Base-by-base conservation (phyloP, 2,797 vertebrate species). In the Rhyacichthys aspro region DNA sequence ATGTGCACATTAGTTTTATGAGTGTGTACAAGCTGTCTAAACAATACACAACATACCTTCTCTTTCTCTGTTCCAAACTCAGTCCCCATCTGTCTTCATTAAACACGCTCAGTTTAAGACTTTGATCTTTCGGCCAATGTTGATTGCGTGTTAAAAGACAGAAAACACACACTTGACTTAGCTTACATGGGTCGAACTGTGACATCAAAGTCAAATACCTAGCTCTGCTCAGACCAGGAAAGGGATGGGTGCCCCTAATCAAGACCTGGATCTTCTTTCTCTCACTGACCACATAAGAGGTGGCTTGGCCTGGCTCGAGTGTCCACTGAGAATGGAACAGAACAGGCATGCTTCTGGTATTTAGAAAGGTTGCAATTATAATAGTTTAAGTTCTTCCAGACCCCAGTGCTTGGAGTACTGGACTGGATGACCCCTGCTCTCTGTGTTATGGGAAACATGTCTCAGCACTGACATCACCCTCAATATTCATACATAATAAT, bases 301-400 rank as follows among this genome's bases (percentile, higher is more conserved):
- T 71, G 67, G 63, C 57, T 59, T 28, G 64, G 57, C 55, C 72
- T 76, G 65, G 69, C 73, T 75, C 17, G 7, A 72, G 62, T 41
- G 75, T 84, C 77, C 78, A 39, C 75, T 32, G 59, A 34, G 52
- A 78, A 50, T 33, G n/a, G 66, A 69, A 71, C 44, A 8, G 52
- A 67, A 64, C 73, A 77, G 68, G 54, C 72, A 55, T 59, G 64
- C 59, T 19, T 47, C 78, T 45, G 61, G 67, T 87, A 78, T 89
- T 92, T 86, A 79, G 81, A 85, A 85, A 86, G 83, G 76, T 85
- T 86, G 82, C 81, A 90, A 90, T 91, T 91, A 88, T 82, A 81
- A 66, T 14, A 10, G 46, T 44, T 77, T 89, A 89, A 88, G 67
- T 82, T 89, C 43, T 90, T 89, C 88, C 90, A 92, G 90, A 90